A percentile compares a stretch with the other conserved stretches of the same genome.
Evolutionary conservation across 2,797 vertebrate species (phyloP).

Genomic region (Neomorphus geoffroyi): DNA sequence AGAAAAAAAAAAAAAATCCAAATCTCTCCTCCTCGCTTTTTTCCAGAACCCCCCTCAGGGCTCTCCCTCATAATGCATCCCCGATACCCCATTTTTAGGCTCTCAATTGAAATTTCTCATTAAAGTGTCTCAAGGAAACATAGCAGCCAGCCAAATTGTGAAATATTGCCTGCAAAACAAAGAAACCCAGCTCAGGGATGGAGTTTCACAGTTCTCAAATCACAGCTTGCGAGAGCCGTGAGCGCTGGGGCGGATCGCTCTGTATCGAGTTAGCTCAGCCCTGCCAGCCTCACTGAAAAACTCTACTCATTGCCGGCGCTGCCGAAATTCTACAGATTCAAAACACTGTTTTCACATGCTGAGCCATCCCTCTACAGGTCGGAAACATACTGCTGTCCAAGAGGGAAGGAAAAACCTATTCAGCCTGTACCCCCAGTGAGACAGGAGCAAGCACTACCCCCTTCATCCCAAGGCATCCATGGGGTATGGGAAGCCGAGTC

Average conservation of each 20-base stretch:
- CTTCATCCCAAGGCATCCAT: not conserved
- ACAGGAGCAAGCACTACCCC: not conserved
- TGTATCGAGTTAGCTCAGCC: not conserved
- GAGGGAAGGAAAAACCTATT: not conserved
- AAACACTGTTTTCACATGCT: not conserved
- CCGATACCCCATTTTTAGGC: rapidly evolving
- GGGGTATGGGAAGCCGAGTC: not conserved
- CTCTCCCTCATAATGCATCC: not conserved
- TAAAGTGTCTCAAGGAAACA: not conserved
- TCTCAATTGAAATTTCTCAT: not conserved
- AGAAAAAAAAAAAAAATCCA: not conserved
- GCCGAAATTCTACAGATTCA: rapidly evolving
- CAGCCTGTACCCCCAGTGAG: rapidly evolving
- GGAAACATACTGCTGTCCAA: not conserved
- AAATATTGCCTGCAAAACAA: not conserved
- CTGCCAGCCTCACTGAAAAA: not conserved
- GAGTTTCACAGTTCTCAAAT: not conserved
- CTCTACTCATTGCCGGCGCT: not conserved
- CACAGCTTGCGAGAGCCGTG: not conserved
- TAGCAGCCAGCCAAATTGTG: not conserved
- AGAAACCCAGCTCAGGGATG: not conserved
- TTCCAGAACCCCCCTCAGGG: rapidly evolving
- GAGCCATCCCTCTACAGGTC: too few species aligned
- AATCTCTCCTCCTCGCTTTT: not conserved
- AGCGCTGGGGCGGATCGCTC: not conserved